A percentile compares a stretch with the other conserved stretches of the same genome.
These are phyloP conservation scores for Cephalopachus bancanus DNA, from an alignment of 2,797 vertebrate genomes.

Conservation along the genomic window DNA sequence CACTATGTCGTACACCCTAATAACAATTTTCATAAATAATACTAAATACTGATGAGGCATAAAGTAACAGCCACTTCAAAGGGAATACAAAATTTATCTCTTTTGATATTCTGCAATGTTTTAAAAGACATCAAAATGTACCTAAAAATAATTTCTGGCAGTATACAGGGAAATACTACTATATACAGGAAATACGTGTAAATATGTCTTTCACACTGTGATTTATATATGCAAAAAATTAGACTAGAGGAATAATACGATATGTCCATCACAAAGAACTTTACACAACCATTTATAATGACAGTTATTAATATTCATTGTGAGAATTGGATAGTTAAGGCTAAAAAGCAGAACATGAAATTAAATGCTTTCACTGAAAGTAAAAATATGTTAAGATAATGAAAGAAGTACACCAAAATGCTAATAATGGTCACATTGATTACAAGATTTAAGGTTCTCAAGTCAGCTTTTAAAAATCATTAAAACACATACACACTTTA, in stretches of 20 bases:
- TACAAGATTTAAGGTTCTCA: slow-evolving; percentile 31
- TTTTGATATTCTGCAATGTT: not conserved
- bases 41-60: not conserved
- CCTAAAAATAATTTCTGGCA: slow-evolving; percentile 27
- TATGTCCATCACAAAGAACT: slow-evolving; percentile 11
- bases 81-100: slow-evolving; percentile 1
- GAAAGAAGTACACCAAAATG: slow-evolving; percentile 14
- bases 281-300: not conserved
- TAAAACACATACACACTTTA: slow-evolving; percentile 8
- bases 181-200: not conserved
- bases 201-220: not conserved
- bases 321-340: slow-evolving; percentile 54
- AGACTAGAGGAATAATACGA: not conserved
- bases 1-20: not conserved
- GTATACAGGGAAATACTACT: not conserved
- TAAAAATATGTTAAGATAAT: slow-evolving; percentile 44
- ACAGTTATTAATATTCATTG: slow-evolving; percentile 26
- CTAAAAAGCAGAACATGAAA: slow-evolving; percentile 48
- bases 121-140: slow-evolving; percentile 43
- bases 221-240: slow-evolving; percentile 38
- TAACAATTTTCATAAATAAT: slow-evolving; percentile 30
- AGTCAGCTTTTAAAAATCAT: slow-evolving; percentile 42
- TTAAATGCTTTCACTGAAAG: not conserved
- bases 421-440: slow-evolving; percentile 33
- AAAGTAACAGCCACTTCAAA: not conserved